Percentiles rank a stretch among this genome's conserved stretches.
Conservation (phyloP, 2,888 invertebrate genomes). For the Heliconius sara region DNA sequence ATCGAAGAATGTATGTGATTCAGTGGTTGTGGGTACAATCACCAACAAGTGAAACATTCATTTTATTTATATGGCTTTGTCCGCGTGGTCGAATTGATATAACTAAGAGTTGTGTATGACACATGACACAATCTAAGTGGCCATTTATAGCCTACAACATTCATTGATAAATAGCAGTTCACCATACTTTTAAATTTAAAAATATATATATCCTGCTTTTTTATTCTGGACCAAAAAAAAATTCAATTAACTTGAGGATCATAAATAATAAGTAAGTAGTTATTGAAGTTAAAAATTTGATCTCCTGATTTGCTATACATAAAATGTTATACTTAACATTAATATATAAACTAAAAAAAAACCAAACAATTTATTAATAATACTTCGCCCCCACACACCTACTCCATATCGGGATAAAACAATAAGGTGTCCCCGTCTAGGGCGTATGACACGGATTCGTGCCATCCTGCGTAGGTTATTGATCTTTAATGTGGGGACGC, state of each 20-base stretch:
- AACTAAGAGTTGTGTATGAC: no score
- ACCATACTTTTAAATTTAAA: no score
- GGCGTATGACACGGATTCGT: slow-evolving; percentile 59
- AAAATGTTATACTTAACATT: no score
- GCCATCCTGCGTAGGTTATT: slow-evolving; percentile 55
- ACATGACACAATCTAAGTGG: no score
- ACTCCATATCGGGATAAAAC: slow-evolving; percentile 47
- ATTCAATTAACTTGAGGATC: no score
- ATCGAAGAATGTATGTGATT: not conserved
- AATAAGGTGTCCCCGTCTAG: slow-evolving; percentile 45
- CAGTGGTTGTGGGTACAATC: not conserved
- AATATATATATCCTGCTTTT: no score
- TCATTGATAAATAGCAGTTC: no score
- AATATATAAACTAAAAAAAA: not conserved
- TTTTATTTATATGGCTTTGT: not conserved
- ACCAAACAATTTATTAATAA: slow-evolving; percentile 22
- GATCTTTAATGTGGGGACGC: slow-evolving; percentile 45
- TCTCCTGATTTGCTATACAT: not conserved
- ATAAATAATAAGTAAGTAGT: no score
- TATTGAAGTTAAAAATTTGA: not conserved
- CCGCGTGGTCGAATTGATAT: no score
- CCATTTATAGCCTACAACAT: no score
- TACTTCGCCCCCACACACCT: slow-evolving; percentile 15
- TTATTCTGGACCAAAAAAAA: no score
- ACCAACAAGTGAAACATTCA: not conserved